Conservation (phyloP, 2,888 invertebrate species). For the Caenorhabditis japonica region DNA sequence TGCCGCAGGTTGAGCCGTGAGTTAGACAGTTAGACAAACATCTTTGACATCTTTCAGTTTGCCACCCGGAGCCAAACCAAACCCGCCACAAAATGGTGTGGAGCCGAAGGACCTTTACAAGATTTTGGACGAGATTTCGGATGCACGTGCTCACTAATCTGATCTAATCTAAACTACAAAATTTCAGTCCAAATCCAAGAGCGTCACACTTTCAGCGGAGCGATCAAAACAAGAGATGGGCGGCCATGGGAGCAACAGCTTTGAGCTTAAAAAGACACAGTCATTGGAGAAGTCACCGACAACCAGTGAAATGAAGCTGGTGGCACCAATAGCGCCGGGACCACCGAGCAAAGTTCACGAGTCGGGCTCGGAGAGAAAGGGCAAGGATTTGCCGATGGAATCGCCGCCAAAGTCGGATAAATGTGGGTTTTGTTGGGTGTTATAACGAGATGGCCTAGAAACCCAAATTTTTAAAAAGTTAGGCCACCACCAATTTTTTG, state of each 20-base stretch:
- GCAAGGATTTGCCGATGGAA: conserved; percentile 3
- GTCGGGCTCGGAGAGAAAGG: not conserved
- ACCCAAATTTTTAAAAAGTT: no score
- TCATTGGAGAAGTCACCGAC: not conserved
- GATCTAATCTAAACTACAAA: not conserved
- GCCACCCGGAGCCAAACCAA: not conserved
- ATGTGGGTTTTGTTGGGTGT: conserved; percentile 1
- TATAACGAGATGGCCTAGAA: no score
- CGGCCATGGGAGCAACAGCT: conserved; percentile 1
- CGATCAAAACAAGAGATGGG: not conserved
- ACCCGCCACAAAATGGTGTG: not conserved
- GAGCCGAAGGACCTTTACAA: conserved; percentile 19
- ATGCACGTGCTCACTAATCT: conserved; percentile 1
- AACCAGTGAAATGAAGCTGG: not conserved
- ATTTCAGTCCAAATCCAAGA: not conserved
- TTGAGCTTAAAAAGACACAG: conserved; percentile 16
- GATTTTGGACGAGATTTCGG: conserved; percentile 13
- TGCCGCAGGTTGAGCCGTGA: conserved; percentile 14
- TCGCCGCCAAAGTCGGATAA: not conserved
- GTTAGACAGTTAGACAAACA: not conserved
- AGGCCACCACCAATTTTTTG: no score
- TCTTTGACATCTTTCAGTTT: not conserved
- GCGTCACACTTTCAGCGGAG: not conserved
- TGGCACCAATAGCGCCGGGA: conserved; percentile 5
- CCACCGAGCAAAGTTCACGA: conserved; percentile 11